Percentiles rank a stretch among this genome's conserved stretches.
phyloP scores from a whole-genome alignment of 1,140 invertebrate species.

The Notospermus geniculatus region DNA sequence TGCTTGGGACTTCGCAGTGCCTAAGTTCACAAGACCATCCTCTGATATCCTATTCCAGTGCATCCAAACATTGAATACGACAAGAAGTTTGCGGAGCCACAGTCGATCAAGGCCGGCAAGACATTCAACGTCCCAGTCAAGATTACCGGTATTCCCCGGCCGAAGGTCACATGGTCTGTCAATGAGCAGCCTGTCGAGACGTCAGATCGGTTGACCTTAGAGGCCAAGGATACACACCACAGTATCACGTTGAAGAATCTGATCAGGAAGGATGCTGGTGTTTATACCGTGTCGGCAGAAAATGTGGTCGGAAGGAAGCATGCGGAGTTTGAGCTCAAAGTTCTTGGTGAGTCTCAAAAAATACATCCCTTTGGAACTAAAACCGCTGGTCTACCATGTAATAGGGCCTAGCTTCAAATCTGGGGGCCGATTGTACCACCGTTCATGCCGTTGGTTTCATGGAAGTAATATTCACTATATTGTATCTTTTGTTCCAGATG shows the following conservation, averaged over 20 bases:
- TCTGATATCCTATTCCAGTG: conserved; percentile 32
- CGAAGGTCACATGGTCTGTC: conserved; percentile 69
- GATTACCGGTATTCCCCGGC: conserved; percentile 79
- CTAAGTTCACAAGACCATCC: not conserved
- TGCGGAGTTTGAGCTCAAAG: conserved; percentile 46
- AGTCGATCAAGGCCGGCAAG: conserved; percentile 37
- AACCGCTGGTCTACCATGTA: not conserved
- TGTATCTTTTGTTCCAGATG: not conserved
- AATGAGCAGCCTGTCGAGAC: conserved; percentile 31
- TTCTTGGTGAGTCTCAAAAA: conserved; percentile 30
- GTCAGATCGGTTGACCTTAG: conserved; percentile 30
- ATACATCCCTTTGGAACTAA: too few relatives aligned
- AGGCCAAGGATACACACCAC: conserved; percentile 31
- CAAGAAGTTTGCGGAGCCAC: conserved; percentile 41
- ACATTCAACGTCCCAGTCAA: conserved; percentile 61
- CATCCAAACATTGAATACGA: conserved; percentile 44
- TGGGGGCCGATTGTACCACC: too few relatives aligned
- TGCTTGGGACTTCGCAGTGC: too few relatives aligned
- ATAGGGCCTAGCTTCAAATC: too few relatives aligned
- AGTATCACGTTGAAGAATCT: conserved; percentile 72
- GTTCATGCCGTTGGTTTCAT: not conserved
- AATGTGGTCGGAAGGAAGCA: conserved; percentile 44
- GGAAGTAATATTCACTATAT: not conserved
- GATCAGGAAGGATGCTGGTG: conserved; percentile 75
- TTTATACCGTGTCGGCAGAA: conserved; percentile 61